These are phyloP conservation scores for Lipotes vexillifer DNA, from an alignment of 2,113 vertebrate genomes.

Conservation along the genomic window DNA sequence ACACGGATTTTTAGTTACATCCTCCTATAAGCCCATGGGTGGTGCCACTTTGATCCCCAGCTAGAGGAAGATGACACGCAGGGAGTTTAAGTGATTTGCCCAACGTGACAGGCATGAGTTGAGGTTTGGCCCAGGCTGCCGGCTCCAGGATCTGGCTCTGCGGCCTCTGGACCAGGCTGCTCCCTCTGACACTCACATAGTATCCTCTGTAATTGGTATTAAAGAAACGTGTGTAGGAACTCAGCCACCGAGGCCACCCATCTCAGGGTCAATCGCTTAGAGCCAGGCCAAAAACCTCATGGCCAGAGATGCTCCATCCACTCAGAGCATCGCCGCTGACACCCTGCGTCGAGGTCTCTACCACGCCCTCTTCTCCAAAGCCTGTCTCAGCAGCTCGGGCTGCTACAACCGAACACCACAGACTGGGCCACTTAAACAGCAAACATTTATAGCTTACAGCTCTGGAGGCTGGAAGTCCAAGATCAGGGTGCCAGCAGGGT, in stretches of 20 bases:
- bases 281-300: rapidly evolving
- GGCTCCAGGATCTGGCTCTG: neutral
- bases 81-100: neutral
- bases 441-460: rapidly evolving
- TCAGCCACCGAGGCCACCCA: rapidly evolving
- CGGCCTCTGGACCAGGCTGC: neutral
- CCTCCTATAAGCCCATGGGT: neutral
- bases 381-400: rapidly evolving
- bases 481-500: neutral
- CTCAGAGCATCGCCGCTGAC: rapidly evolving
- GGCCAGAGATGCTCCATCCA: too few species aligned
- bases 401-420: rapidly evolving
- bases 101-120: rapidly evolving
- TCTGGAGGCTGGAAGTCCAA: too few species aligned
- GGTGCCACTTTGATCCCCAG: rapidly evolving
- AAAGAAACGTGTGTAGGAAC: neutral
- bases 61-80: neutral
- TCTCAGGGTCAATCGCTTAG: neutral
- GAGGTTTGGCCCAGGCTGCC: neutral
- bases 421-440: rapidly evolving
- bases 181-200: rapidly evolving
- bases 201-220: neutral
- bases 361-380: rapidly evolving
- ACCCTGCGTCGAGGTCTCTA: rapidly evolving
- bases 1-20: too few species aligned